phyloP scores from a whole-genome alignment of 2,797 vertebrate genomes.

The Tapera naevia region DNA sequence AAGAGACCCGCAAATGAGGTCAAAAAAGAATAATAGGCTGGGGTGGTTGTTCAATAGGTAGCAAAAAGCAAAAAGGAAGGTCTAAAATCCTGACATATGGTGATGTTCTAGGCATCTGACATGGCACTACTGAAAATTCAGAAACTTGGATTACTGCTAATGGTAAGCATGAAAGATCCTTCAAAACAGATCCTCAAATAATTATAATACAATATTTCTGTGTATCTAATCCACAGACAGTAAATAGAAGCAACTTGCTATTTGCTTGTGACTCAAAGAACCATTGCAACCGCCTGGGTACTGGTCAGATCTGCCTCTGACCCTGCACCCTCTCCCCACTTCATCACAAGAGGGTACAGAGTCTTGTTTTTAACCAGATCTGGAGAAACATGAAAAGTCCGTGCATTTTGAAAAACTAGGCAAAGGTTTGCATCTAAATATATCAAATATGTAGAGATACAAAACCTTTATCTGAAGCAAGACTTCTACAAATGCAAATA shows the following conservation, averaged over 20 bases:
- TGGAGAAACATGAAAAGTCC: background rate
- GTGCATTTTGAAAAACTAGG: background rate
- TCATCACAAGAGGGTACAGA: background rate
- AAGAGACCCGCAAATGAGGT: background rate
- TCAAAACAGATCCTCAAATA: background rate
- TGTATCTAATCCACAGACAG: background rate
- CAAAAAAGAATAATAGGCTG: background rate
- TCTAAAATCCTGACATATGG: background rate
- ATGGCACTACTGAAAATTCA: background rate
- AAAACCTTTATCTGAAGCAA: background rate
- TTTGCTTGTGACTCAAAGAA: background rate
- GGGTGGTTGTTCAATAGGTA: background rate
- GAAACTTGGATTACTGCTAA: background rate
- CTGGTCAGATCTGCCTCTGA: background rate
- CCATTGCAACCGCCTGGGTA: rapidly evolving
- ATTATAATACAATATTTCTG: background rate
- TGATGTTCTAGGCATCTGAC: background rate
- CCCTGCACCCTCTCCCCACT: background rate
- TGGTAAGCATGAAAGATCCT: background rate
- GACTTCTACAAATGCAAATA: background rate
- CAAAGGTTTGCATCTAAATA: background rate
- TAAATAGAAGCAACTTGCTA: background rate
- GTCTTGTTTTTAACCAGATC: background rate
- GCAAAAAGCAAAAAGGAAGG: background rate
- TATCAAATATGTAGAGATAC: background rate